Conservation (phyloP, 2,113 vertebrate genomes). For the Uria lomvia region DNA sequence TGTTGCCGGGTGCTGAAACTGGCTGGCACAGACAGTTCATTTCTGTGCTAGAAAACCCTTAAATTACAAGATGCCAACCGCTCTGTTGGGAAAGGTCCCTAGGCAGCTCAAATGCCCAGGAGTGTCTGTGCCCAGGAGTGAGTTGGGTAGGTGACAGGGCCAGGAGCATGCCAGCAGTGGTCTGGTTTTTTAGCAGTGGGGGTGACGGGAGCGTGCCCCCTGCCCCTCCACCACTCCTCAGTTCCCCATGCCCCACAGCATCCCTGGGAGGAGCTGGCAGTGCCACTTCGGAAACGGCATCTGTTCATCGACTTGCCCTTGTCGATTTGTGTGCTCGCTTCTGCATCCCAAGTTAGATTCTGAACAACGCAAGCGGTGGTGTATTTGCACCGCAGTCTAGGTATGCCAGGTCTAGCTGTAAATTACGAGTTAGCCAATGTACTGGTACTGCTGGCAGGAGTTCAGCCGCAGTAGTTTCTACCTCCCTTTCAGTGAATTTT, state of each 20-base stretch:
- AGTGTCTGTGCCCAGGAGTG: not conserved
- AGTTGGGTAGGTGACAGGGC: not conserved
- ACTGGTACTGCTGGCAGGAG: not conserved
- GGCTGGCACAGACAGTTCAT: not conserved
- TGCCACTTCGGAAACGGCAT: not conserved
- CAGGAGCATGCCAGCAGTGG: not conserved
- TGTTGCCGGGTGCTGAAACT: not conserved
- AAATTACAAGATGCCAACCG: not conserved
- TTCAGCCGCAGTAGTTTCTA: not conserved
- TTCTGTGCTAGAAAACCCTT: not conserved
- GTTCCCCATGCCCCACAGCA: not conserved
- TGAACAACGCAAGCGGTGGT: not conserved
- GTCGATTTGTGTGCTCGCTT: rapidly evolving
- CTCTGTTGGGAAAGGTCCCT: not conserved
- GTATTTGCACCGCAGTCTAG: not conserved
- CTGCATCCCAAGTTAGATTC: not conserved
- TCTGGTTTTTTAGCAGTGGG: not conserved
- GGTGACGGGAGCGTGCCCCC: not conserved
- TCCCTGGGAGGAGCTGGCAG: not conserved
- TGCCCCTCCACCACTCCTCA: rapidly evolving
- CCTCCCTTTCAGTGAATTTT: not conserved
- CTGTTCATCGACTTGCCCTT: not conserved
- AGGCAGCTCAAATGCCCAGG: not conserved
- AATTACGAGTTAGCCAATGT: not conserved
- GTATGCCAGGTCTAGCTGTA: not conserved